These are phyloP conservation scores for Lineus longissimus DNA, from an alignment of 1,140 invertebrate genomes.

Conservation along the genomic window DNA sequence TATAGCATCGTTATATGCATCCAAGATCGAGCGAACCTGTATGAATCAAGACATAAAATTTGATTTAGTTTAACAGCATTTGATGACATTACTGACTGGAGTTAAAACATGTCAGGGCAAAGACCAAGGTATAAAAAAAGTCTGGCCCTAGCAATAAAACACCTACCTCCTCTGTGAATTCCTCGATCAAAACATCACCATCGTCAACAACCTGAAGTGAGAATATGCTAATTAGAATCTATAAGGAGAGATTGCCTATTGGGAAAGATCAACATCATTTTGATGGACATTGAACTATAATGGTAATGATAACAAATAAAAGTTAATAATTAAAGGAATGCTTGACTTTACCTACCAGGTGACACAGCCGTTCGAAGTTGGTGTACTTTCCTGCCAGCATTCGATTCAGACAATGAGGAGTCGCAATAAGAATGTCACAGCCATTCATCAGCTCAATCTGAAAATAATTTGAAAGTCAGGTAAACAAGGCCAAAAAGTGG, in stretches of 20 bases:
- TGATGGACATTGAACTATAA: not conserved
- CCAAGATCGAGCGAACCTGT: slow-evolving; percentile 9
- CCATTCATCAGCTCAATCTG: slow-evolving; percentile 39
- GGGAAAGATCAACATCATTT: not conserved
- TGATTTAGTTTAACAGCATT: slow-evolving; percentile 18
- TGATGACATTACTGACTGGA: slow-evolving; percentile 24
- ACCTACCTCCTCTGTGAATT: slow-evolving; percentile 28
- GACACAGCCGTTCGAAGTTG: slow-evolving; percentile 35
- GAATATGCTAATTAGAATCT: slow-evolving; percentile 6
- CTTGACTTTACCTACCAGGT: too few species aligned
- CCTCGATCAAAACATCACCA: slow-evolving; percentile 31
- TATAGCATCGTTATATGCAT: not conserved
- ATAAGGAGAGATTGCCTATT: not conserved
- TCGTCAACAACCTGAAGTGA: slow-evolving; percentile 39
- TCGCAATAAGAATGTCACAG: slow-evolving; percentile 43
- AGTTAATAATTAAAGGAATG: slow-evolving; percentile 9
- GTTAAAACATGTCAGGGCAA: too few species aligned
- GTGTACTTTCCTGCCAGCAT: slow-evolving; percentile 31
- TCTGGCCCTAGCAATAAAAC: not conserved
- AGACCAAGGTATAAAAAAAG: too few species aligned
- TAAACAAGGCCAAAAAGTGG: not conserved
- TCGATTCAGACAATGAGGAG: slow-evolving; percentile 35
- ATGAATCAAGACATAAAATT: slow-evolving; percentile 14
- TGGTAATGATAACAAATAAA: not conserved
- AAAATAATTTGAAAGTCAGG: slow-evolving; percentile 12